Evolutionary conservation across 2,113 vertebrate genomes (phyloP), one percentile per base, ranked within the genome.

Genomic region (Glaucidium brasilianum): DNA sequence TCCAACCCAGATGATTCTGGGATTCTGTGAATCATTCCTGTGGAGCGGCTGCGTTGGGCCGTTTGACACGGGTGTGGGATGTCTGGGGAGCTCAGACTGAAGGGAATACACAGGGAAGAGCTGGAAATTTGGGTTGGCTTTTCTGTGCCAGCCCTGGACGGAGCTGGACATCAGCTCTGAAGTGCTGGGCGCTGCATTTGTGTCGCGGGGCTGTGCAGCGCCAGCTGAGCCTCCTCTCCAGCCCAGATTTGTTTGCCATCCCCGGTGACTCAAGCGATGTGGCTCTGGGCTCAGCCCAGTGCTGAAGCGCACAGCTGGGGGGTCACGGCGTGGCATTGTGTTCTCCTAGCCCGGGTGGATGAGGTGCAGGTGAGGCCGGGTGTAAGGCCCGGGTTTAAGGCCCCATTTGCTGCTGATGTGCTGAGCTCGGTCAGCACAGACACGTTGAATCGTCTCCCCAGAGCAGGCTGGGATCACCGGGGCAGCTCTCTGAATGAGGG

Each of bases 371-470:
- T 22, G 68, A 49, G 88, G 43, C 43, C 17, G 43, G 43, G 43
- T 45, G 43, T 45, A 18, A 45, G 43, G 59, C 52, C 1, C 1
- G 5, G 41, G 53, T 9, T 2, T 39, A 34, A 23, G 50, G 58
- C 49, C 49, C 62, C 6, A 0, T 16, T 55, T 0, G 0, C 27
- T 0, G 2, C 41, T 2, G 5, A 0, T 2, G 53, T 52, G 67
- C 79, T 72, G 93, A 82, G 89, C 3, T 1, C 37, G 43, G 49
- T 20, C 32, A 21, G 52, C 25, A 3, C 2, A 6, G 87, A 15
- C 25, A 3, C 8, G 60, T 85, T 22, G 88, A 78, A 35, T 88
- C 67, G 34, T n/a, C 43, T 71, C 43, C 50, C 37, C 52, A 26
- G 80, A 83, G 63, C 32, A 1, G 68, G 72, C 83, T 3, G 34